Conservation (phyloP, 2,797 vertebrate species). For the Syngnathus rostellatus region DNA sequence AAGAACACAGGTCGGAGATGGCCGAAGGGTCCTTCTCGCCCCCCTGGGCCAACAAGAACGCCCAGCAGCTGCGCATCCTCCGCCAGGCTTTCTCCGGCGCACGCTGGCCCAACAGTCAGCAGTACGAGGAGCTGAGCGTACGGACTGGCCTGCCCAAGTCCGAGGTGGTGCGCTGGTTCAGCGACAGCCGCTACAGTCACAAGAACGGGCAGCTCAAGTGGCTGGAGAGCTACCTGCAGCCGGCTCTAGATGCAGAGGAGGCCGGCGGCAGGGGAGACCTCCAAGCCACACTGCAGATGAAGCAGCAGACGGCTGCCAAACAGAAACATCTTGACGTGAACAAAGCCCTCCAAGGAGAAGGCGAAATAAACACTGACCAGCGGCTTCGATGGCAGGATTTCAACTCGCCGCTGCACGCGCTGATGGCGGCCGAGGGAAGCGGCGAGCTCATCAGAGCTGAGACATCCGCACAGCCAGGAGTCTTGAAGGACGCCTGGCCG, state of each 20-base stretch:
- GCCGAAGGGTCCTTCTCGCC: conserved; percentile 46
- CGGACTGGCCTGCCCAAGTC: conserved; percentile 83
- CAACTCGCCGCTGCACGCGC: conserved; percentile 55
- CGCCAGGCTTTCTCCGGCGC: conserved; percentile 85
- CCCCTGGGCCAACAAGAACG: conserved; percentile 76
- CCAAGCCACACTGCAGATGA: conserved; percentile 13
- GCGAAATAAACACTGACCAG: conserved; percentile 46
- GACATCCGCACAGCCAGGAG: conserved; percentile 34
- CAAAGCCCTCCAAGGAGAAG: conserved; percentile 51
- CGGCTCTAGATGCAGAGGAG: conserved; percentile 55
- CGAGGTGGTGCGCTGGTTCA: conserved; percentile 92
- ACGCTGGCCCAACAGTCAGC: conserved; percentile 84
- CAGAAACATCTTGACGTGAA: conserved; percentile 53
- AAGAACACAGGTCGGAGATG: conserved; percentile 47
- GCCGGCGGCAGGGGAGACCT: conserved; percentile 40
- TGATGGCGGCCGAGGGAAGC: conserved; percentile 47
- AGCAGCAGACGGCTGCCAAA: conserved; percentile 45
- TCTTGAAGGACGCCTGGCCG: conserved; percentile 59
- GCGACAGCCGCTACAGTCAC: conserved; percentile 84
- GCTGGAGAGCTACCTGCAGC: conserved; percentile 80
- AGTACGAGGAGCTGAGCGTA: conserved; percentile 79
- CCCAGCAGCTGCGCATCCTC: conserved; percentile 84
- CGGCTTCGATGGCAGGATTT: conserved; percentile 59
- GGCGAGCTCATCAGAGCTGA: conserved; percentile 31
- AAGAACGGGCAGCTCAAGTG: conserved; percentile 90